Evolutionary conservation across 2,888 invertebrate species (phyloP), one percentile per base, ranked within the genome.

Genomic region (Drosophila anomalata): DNA sequence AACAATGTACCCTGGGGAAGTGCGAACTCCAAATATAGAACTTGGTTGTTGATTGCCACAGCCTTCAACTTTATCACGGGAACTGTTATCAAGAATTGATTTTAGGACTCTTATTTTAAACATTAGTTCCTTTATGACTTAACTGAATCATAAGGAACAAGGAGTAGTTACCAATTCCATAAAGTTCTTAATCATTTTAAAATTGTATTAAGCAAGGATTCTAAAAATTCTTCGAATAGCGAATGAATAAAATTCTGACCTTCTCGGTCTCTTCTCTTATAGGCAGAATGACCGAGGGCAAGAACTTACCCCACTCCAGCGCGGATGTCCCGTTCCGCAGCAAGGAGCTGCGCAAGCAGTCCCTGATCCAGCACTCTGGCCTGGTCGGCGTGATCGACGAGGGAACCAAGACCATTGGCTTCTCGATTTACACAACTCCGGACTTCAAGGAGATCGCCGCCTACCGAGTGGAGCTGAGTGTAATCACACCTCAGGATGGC

Each of bases 311-410:
- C 3, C 71, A 67, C 54, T 88, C 89, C 26, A 89, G 89, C 60
- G 86, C 88, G 26, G 81, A 89, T 70, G 82, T 89, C 44, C 90
- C 90, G 1, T 89, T 90, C 53, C 81, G 89, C 1, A 81, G 85
- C 51, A 75, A 78, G 53, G 89, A 88, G 59, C 74, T 73, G 59
- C 84, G 89, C 8, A 89, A 79, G 66, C 71, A 80, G 33, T 89
- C 90, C 0, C 67, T 87, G 0, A 83, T 77, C 29, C 61, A 76
- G 8, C 67, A 84, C 50, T 63, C 68, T 2, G 89, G 89, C 20
- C 92, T 98, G 39, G 94, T 99, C 54, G 98, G 97, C 17, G 98
- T 98, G 33, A 96, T 99, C 67, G 98, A 99, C 90, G 98, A 98
- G 90, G 98, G 99, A 73, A 98, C 99, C n/a, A 96, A 97, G 85